Evolutionary conservation across 30 jellyfish, hydroid and myxozoan species (phyloP).

Genomic region (Chrysaora quinquecirrha): DNA sequence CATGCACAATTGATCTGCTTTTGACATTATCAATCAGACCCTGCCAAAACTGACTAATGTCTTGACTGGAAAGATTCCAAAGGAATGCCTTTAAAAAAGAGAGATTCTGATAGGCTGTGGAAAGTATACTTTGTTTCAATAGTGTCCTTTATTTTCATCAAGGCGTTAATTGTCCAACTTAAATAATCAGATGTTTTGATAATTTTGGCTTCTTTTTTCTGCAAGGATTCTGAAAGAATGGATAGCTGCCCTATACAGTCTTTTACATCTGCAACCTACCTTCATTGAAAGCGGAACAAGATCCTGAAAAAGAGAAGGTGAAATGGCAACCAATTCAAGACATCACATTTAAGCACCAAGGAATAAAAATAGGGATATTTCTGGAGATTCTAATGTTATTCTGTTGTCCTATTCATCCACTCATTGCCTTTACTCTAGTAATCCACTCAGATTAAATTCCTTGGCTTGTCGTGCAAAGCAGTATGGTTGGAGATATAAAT

Average conservation of each 20-base stretch:
- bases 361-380: too few relatives aligned
- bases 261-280: constrained; percentile 34
- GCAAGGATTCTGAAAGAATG: constrained; percentile 34
- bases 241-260: constrained; percentile 47
- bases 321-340: too few relatives aligned
- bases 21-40: constrained; percentile 44
- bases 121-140: constrained; percentile 19
- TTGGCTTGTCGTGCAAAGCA: too few relatives aligned
- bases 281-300: too few relatives aligned
- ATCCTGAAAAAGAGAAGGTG: too few relatives aligned
- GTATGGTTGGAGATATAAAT: too few relatives aligned
- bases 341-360: too few relatives aligned
- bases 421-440: too few relatives aligned
- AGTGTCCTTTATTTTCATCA: constrained; percentile 19
- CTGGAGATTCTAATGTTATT: too few relatives aligned
- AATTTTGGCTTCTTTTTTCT: constrained; percentile 11
- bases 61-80: background rate
- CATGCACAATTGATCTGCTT: constrained; percentile 15
- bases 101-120: background rate
- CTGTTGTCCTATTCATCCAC: too few relatives aligned
- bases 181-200: constrained; percentile 12
- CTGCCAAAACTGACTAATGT: constrained; percentile 50
- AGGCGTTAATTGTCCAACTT: constrained; percentile 21
- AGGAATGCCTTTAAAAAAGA: constrained; percentile 15
- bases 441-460: too few relatives aligned